phyloP scores from a whole-genome alignment of 2,797 vertebrate genomes.

The Ciconia nigra region DNA sequence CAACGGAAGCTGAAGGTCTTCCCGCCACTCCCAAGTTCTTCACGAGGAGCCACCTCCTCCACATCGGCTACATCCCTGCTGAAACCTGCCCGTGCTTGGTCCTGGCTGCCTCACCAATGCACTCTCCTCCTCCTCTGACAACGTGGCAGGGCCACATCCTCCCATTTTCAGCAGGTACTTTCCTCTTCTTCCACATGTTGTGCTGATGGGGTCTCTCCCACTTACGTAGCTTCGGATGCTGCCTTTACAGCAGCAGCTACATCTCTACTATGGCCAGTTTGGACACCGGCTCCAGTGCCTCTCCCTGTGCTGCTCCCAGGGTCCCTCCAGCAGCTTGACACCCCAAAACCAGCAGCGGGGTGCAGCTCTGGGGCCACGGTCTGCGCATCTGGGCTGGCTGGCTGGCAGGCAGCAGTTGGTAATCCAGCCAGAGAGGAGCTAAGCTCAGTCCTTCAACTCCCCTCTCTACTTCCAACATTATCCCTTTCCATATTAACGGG shows the following conservation, averaged over 20 bases:
- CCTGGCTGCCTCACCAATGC: neutral
- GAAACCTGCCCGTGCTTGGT: neutral
- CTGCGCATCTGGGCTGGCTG: neutral
- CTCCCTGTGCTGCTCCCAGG: neutral
- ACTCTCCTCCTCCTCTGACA: neutral
- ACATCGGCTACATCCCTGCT: neutral
- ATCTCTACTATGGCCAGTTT: neutral
- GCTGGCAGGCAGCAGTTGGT: neutral
- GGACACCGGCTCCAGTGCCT: neutral
- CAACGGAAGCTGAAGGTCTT: neutral
- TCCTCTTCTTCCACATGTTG: neutral
- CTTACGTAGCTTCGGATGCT: rapidly evolving
- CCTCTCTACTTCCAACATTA: neutral
- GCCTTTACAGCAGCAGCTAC: neutral
- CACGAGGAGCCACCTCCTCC: neutral
- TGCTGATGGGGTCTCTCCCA: neutral
- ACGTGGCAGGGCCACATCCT: neutral
- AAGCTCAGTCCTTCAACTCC: neutral
- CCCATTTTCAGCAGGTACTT: rapidly evolving
- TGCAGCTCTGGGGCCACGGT: neutral
- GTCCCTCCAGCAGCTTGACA: neutral
- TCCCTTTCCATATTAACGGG: neutral
- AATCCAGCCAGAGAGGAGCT: neutral
- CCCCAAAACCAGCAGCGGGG: neutral
- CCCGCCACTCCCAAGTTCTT: neutral